Base-by-base conservation (phyloP, 2,797 vertebrate genomes). In the Typhlichthys subterraneus region DNA sequence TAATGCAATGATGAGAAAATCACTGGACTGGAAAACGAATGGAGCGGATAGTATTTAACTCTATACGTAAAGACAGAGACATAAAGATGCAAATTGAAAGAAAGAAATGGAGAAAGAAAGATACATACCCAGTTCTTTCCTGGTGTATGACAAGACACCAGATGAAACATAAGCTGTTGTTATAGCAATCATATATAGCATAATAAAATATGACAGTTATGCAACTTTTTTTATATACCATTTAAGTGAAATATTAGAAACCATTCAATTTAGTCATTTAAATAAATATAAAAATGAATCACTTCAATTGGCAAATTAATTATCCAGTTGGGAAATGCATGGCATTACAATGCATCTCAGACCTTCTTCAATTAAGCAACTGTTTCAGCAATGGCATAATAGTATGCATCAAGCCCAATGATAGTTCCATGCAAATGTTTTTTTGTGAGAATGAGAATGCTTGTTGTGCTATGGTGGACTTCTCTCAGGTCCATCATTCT, bases 11-110 rank as follows among this genome's bases (percentile, higher is more conserved):
- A 50, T 63, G 53, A 67, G 65, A 73, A 76, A 89, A 88, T 85
- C 88, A 90, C 91, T 92, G 91, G 89, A 92, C 87, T 75, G 80
- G 61, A 68, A 81, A 71, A 55, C 48, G 58, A 61, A 14, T 61
- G 61, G 19, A 68, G 4, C 4, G 15, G 63, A 6, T 57, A 61
- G 45, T 64, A 71, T 69, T 70, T 68, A 69, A 50, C 49, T 73
- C 62, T 54, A 55, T 61, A 65, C 38, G 52, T 14, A 55, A 19
- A 49, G 61, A 38, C 12, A 61, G 19, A 54, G 38, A 42, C 23
- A 29, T 12, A 49, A 42, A 42, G 38, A 42, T 42, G 8, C 8
- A 42, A 9, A 10, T 9, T 6, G 68, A 61, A n/a, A 65, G 51
- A 8, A 3, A 45, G 0, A 57, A 17, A 56, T 14, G 63, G 42